Percentiles rank a stretch among this genome's conserved stretches.
Evolutionary conservation across 92 coral and sea anemone species (phyloP).

Genomic region (Muricea muricata): DNA sequence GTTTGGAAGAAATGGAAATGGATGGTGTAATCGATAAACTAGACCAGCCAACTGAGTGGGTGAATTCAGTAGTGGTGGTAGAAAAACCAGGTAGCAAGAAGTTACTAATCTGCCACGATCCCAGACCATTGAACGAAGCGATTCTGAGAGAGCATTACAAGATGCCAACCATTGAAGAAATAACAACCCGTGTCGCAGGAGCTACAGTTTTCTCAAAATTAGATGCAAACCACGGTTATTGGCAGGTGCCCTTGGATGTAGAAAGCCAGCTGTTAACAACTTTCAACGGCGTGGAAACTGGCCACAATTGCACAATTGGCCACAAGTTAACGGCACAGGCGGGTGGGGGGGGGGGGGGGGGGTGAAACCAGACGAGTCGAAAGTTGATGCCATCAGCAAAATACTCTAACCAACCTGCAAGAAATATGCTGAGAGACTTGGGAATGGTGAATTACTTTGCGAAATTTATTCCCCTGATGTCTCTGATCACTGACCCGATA

Average conservation of each 20-base stretch:
- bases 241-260: neutral
- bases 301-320: no score
- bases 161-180: neutral
- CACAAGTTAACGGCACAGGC: neutral
- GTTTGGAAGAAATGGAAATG: constrained; percentile 62
- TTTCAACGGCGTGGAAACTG: neutral
- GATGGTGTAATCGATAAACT: constrained; percentile 31
- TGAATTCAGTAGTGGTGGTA: constrained; percentile 27
- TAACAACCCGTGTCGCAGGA: neutral
- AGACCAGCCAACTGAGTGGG: constrained; percentile 9
- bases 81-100: constrained; percentile 29
- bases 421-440: constrained; percentile 8
- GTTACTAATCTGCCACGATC: constrained; percentile 15
- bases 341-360: no score
- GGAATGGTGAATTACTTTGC: constrained; percentile 14
- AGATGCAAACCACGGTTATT: no score
- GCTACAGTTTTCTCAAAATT: neutral
- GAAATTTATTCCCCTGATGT: constrained; percentile 11
- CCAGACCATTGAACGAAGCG: constrained; percentile 15
- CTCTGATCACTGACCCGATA: constrained; percentile 15
- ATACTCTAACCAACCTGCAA: constrained; percentile 23
- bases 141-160: constrained; percentile 20
- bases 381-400: constrained; percentile 31
- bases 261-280: constrained; percentile 15
- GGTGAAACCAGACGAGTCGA: neutral